These are phyloP conservation scores for Avahi laniger DNA, from an alignment of 2,797 vertebrate genomes.

Conservation along the genomic window DNA sequence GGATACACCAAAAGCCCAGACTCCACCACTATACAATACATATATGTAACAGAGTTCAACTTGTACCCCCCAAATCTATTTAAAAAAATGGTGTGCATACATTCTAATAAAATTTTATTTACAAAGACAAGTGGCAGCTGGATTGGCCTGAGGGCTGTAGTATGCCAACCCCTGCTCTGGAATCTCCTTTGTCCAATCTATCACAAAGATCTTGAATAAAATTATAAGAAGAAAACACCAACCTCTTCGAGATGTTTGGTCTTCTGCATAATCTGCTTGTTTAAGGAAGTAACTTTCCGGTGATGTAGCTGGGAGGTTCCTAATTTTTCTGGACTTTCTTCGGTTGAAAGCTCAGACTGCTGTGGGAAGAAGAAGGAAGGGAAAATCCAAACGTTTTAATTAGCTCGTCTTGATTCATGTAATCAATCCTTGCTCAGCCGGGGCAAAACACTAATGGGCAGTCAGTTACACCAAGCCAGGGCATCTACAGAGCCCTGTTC, in stretches of 20 bases:
- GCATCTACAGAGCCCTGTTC: background rate
- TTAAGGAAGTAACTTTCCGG: constrained; percentile 90
- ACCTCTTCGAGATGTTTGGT: constrained; percentile 92
- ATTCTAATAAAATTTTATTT: background rate
- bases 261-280: constrained; percentile 94
- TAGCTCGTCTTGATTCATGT: background rate
- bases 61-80: background rate
- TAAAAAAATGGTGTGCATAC: background rate
- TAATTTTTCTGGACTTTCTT: constrained; percentile 91
- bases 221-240: constrained; percentile 50
- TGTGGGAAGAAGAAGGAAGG: constrained; percentile 57
- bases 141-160: background rate
- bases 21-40: background rate
- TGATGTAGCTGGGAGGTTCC: constrained; percentile 93
- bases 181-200: background rate
- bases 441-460: background rate
- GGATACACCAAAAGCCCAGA: background rate
- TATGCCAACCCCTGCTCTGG: background rate
- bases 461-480: background rate
- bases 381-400: background rate
- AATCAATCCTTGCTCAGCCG: background rate
- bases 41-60: background rate
- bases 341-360: constrained; percentile 91
- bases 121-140: background rate
- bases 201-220: background rate